These are phyloP conservation scores for Neodiprion fabricii DNA, from an alignment of 1,140 invertebrate genomes.

Conservation along the genomic window DNA sequence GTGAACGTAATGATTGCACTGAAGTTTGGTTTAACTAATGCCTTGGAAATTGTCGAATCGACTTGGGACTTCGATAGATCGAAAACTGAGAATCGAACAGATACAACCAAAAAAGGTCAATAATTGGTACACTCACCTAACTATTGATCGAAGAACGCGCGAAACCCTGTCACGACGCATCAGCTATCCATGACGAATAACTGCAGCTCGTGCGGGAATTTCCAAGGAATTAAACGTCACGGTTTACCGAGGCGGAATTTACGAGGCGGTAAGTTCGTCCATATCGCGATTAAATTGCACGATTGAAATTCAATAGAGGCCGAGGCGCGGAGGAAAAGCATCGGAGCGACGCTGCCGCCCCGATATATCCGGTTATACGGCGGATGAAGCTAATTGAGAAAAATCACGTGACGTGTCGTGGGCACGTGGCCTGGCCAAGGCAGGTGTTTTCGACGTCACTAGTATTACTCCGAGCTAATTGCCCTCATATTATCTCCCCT, in stretches of 20 bases:
- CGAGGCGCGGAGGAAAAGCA: neutral
- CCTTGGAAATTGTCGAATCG: too few relatives aligned
- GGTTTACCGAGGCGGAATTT: neutral
- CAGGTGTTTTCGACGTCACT: conserved; percentile 37
- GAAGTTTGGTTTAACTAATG: too few relatives aligned
- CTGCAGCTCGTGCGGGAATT: too few relatives aligned
- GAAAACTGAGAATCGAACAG: too few relatives aligned
- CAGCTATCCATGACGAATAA: too few relatives aligned
- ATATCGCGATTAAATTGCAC: neutral
- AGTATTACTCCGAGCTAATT: conserved; percentile 34
- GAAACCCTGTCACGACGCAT: too few relatives aligned
- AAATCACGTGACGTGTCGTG: conserved; percentile 32
- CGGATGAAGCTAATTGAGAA: conserved; percentile 26
- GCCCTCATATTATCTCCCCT: conserved; percentile 31
- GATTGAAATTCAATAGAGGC: neutral
- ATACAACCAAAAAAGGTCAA: too few relatives aligned
- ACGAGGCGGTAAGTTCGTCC: too few relatives aligned
- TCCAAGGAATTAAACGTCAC: neutral
- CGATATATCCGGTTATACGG: neutral
- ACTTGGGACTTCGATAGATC: too few relatives aligned
- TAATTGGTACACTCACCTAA: too few relatives aligned
- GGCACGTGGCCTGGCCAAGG: conserved; percentile 18
- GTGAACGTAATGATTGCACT: too few relatives aligned
- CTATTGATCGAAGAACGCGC: too few relatives aligned
- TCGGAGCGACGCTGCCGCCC: neutral